These are phyloP conservation scores for Myathropa florea DNA, from an alignment of 2,888 invertebrate species.

Conservation along the genomic window DNA sequence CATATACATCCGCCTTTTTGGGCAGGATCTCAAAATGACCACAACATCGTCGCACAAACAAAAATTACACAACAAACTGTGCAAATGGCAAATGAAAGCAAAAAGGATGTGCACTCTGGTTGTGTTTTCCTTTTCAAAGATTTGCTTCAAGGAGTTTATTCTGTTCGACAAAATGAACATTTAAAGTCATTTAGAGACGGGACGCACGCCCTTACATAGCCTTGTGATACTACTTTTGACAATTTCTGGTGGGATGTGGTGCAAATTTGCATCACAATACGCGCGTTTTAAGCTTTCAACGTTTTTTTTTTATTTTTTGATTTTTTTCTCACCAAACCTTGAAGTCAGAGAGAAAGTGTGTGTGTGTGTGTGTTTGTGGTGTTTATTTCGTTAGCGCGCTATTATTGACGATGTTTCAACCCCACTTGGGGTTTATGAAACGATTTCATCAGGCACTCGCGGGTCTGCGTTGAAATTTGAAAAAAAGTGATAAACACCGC, in stretches of 20 bases:
- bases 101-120: slow-evolving; percentile 64
- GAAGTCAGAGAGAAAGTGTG: not conserved
- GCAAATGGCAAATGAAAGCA: not conserved
- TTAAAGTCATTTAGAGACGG: slow-evolving; percentile 56
- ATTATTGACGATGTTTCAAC: slow-evolving; percentile 51
- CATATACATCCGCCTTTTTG: slow-evolving; percentile 34
- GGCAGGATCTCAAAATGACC: slow-evolving; percentile 49
- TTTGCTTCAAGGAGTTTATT: slow-evolving; percentile 59
- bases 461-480: slow-evolving; percentile 28
- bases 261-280: slow-evolving; percentile 68
- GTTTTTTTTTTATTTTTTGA: slow-evolving; percentile 4
- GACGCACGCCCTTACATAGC: slow-evolving; percentile 40
- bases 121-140: slow-evolving; percentile 49
- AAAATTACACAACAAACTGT: not conserved
- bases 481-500: not conserved
- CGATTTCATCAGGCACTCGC: slow-evolving; percentile 45
- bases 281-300: slow-evolving; percentile 61
- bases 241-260: slow-evolving; percentile 33
- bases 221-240: slow-evolving; percentile 35
- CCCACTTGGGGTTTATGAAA: slow-evolving; percentile 25
- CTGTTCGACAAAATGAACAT: slow-evolving; percentile 57
- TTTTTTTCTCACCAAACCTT: slow-evolving; percentile 4
- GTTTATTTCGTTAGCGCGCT: slow-evolving; percentile 65
- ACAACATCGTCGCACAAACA: slow-evolving; percentile 16
- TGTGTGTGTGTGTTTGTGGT: not conserved